Base-by-base conservation (phyloP, 2,113 vertebrate genomes). In the Bombycilla garrulus region DNA sequence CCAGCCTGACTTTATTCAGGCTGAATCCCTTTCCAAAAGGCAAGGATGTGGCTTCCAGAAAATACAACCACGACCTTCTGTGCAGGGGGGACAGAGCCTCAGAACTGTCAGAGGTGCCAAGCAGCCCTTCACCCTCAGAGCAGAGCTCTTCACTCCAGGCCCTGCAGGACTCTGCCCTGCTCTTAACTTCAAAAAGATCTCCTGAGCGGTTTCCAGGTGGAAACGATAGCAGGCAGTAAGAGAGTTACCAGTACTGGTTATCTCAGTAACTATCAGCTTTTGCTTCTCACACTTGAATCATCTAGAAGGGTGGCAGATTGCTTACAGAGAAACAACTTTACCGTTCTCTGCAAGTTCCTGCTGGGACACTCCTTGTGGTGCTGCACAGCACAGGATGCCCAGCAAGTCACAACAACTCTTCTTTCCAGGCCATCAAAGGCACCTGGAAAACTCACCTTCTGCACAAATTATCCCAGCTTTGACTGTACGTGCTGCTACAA, bases 61-160 rank as follows among this genome's bases (percentile, higher is more conserved):
- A 88, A 44, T 19, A 12, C 50, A 47, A 6, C 40, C 11, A 10
- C 54, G 38, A 40, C 21, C 15, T 8, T 28, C 44, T n/a, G 25
- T 3, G 1, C 2, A 13, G 51, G 35, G 57, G 53, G n/a, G 31
- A 77, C 28, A 35, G 31, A 82, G 35, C 9, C 15, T n/a, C 56
- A 61, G 8, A 1, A 1, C 72, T 22, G 33, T 1, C 0, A 3
- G 19, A 88, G 9, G 7, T 15, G 18, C 6, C 21, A 24, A 20
- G 44, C 24, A 69, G 16, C 42, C 33, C 0, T 1, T 3, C 2
- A 7, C 15, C 13, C 26, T 47, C 57, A 44, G 31, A 29, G 36
- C 24, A 12, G 28, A 57, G 33, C 28, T 86, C 44, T 45, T 24
- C 2, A 6, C 33, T 67, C 24, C 1, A 4, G 26, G 14, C 21